Conservation (phyloP, 2,113 vertebrate species). For the Strigops habroptila region DNA sequence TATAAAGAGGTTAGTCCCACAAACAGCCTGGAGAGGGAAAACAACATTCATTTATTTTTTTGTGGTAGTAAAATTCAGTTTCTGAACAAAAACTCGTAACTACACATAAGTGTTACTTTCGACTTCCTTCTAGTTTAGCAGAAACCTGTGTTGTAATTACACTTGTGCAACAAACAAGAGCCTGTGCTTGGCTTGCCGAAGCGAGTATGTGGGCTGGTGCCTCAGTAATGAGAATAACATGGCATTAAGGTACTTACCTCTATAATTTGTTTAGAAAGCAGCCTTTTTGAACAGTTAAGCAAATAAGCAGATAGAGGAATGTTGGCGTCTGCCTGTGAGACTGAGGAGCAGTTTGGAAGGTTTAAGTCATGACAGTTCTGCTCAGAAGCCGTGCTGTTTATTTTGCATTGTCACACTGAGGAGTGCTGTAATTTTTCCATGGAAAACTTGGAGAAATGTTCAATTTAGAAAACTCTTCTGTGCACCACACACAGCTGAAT, state of each 20-base stretch:
- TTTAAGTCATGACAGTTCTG: not conserved
- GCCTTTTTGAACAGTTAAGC: not conserved
- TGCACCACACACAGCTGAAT: not conserved
- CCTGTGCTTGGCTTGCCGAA: not conserved
- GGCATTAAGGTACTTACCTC: not conserved
- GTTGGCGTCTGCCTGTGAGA: not conserved
- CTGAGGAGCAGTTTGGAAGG: not conserved
- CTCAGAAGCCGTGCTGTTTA: not conserved
- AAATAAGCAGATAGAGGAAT: slow-evolving; percentile 3
- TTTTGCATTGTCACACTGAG: not conserved
- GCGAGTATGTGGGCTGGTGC: not conserved
- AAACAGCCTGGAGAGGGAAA: not conserved
- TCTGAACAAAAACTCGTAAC: not conserved
- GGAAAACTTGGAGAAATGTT: not conserved
- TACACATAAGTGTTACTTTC: not conserved
- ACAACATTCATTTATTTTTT: not conserved
- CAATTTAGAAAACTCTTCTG: not conserved
- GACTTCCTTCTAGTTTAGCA: not conserved
- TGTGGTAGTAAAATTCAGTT: not conserved
- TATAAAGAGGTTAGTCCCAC: not conserved
- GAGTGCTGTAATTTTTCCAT: not conserved
- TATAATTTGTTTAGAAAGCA: not conserved
- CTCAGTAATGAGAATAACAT: not conserved
- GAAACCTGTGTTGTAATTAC: not conserved
- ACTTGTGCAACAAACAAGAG: not conserved